Percentiles rank a stretch among this genome's conserved stretches.
Conservation (phyloP, 2,797 vertebrate species). For the Eurystomus glaucurus region DNA sequence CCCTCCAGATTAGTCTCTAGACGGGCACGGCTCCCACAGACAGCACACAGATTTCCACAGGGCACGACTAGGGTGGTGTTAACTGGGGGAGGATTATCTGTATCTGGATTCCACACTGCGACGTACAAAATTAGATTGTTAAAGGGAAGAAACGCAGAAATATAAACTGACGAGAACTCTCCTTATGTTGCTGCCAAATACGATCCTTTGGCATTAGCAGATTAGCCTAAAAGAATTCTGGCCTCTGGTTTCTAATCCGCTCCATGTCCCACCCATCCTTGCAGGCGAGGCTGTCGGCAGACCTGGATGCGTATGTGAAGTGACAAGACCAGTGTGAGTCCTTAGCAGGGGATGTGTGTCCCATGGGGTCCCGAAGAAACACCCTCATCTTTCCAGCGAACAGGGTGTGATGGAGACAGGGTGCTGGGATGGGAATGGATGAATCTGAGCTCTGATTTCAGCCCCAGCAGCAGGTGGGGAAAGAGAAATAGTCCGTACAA, state of each 20-base stretch:
- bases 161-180: conserved; percentile 26
- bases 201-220: conserved; percentile 30
- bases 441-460: neutral
- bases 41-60: neutral
- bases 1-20: neutral
- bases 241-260: neutral
- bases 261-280: neutral
- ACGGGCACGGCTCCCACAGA: neutral
- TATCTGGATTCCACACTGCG: neutral
- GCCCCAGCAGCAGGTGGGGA: neutral
- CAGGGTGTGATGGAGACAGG: neutral
- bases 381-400: neutral
- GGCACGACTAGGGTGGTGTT: neutral
- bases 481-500: accelerated
- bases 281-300: neutral
- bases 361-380: neutral
- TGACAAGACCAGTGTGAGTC: accelerated
- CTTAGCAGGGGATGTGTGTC: neutral
- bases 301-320: neutral
- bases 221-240: conserved; percentile 21
- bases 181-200: conserved; percentile 29
- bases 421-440: neutral
- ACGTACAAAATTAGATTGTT: neutral
- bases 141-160: conserved; percentile 47
- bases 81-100: neutral